These are phyloP conservation scores for Minunthozetes semirufus DNA, from an alignment of 2,888 invertebrate species.

Conservation along the genomic window DNA sequence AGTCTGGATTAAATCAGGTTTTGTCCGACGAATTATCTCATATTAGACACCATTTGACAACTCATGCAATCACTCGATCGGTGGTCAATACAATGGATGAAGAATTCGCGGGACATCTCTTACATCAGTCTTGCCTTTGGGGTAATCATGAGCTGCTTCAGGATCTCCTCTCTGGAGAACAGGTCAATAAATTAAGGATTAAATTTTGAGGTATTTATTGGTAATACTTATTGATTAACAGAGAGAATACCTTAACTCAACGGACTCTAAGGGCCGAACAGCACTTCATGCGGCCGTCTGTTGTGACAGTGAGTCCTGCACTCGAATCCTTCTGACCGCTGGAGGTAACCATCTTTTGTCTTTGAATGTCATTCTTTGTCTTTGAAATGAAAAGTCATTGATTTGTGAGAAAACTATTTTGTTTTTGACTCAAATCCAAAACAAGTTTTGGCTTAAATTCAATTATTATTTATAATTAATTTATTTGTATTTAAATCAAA, in stretches of 20 bases:
- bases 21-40: neutral
- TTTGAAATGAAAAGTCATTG: too few relatives aligned
- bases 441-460: too few relatives aligned
- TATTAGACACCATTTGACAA: neutral
- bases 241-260: conserved; percentile 59
- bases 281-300: conserved; percentile 76
- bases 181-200: conserved; percentile 36
- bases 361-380: neutral
- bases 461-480: too few relatives aligned
- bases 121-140: conserved; percentile 80
- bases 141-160: conserved; percentile 77
- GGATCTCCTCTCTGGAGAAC: conserved; percentile 64
- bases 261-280: conserved; percentile 66
- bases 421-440: too few relatives aligned
- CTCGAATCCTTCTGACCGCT: conserved; percentile 62
- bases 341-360: conserved; percentile 51
- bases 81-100: conserved; percentile 48
- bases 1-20: neutral
- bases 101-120: conserved; percentile 66
- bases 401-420: too few relatives aligned
- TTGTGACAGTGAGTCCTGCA: conserved; percentile 66
- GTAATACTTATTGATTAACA: conserved; percentile 47
- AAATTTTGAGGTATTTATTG: neutral
- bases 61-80: conserved; percentile 18
- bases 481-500: too few relatives aligned